phyloP scores from a whole-genome alignment of 2,888 invertebrate genomes.

The Fragum fragum region DNA sequence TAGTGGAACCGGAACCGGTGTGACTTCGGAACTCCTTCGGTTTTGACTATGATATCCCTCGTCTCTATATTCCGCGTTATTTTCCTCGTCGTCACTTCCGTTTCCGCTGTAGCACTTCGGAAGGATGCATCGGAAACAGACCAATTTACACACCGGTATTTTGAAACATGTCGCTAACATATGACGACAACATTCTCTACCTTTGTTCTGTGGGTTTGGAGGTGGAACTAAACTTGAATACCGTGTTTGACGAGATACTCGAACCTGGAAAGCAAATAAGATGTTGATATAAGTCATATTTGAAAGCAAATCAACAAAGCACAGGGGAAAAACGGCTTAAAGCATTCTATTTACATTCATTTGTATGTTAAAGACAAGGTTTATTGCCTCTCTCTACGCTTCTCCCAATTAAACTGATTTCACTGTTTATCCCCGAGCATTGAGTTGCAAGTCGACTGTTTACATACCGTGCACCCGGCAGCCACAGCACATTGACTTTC shows the following conservation, averaged over 20 bases:
- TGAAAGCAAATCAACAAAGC: no score
- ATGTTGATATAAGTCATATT: no score
- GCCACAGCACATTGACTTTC: no score
- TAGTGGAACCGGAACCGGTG: constrained; percentile 19
- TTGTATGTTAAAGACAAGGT: no score
- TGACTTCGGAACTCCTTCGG: constrained; percentile 55
- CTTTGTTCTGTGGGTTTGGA: constrained; percentile 56
- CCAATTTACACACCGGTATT: constrained; percentile 58
- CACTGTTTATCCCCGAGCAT: no score
- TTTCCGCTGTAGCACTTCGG: constrained; percentile 59
- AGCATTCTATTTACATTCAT: no score
- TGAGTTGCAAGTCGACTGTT: no score
- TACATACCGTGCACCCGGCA: no score
- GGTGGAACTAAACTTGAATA: constrained; percentile 57
- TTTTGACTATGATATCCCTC: constrained; percentile 68
- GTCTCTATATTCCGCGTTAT: constrained; percentile 40
- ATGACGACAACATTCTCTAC: constrained; percentile 62
- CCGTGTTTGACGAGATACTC: constrained; percentile 60
- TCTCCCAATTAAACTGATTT: no score
- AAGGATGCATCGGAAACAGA: constrained; percentile 66
- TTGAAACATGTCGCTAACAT: constrained; percentile 61
- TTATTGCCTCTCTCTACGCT: no score
- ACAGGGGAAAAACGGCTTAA: neutral
- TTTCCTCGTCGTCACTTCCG: constrained; percentile 62
- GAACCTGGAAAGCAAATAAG: constrained; percentile 48